Percentiles rank a stretch among this genome's conserved stretches.
Evolutionary conservation across 2,888 invertebrate species (phyloP).

Genomic region (Diarsia dahlii): DNA sequence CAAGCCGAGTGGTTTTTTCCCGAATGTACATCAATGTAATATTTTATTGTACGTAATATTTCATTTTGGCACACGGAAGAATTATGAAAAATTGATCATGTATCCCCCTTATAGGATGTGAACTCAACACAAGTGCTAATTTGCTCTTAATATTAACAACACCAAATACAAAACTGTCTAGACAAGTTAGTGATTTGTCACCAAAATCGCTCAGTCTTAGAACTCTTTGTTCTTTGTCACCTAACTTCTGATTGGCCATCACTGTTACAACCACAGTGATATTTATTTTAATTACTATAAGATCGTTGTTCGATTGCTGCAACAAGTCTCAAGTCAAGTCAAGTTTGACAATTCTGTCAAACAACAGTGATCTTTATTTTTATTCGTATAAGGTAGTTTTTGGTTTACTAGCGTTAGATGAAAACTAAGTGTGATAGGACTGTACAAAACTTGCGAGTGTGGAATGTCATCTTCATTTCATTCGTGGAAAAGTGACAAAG

Average conservation of each 20-base stretch:
- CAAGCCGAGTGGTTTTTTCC: neutral
- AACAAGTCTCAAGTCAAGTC: no score
- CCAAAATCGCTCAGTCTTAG: conserved; percentile 9
- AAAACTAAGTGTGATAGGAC: no score
- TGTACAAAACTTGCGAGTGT: conserved; percentile 16
- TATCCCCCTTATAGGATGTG: neutral
- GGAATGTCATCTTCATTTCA: conserved; percentile 33
- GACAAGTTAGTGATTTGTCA: conserved; percentile 33
- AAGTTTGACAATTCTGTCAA: no score
- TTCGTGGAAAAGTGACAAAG: conserved; percentile 15
- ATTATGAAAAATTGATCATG: neutral
- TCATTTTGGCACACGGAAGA: neutral
- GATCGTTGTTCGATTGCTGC: no score
- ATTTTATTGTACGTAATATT: neutral
- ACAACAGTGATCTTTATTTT: no score
- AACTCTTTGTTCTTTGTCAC: neutral
- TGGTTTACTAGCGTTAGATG: no score
- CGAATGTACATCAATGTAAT: neutral
- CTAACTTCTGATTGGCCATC: no score
- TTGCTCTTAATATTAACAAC: conserved; percentile 10
- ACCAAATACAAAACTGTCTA: conserved; percentile 27
- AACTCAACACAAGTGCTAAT: conserved; percentile 8
- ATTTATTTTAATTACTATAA: no score
- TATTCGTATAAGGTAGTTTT: no score
- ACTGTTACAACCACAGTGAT: neutral